A percentile compares a stretch with the other conserved stretches of the same genome.
Evolutionary conservation across 2,113 vertebrate species (phyloP).

Genomic region (Anser brachyrhynchus): DNA sequence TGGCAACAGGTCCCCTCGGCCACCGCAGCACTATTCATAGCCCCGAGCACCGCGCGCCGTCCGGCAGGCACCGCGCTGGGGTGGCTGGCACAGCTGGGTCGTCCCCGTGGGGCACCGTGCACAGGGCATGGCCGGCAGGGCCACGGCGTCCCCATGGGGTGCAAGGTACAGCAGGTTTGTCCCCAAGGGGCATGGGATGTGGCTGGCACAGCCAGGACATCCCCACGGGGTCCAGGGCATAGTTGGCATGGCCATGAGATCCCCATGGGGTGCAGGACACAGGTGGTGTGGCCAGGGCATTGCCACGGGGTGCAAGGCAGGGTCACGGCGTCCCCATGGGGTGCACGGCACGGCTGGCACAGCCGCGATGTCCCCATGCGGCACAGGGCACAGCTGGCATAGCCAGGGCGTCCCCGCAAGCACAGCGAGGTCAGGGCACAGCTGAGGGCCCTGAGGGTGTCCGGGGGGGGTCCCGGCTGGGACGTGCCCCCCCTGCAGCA

Average conservation of each 20-base stretch:
- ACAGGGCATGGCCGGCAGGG: background rate
- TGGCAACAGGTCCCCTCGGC: constrained; percentile 58
- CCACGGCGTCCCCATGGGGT: background rate
- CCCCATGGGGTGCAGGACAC: no score
- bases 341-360: background rate
- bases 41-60: background rate
- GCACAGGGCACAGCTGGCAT: background rate
- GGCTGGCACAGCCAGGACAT: no score
- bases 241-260: no score
- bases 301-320: background rate
- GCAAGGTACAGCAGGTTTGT: background rate
- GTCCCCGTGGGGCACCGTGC: background rate
- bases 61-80: background rate
- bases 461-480: background rate
- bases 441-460: background rate
- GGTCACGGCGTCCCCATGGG: fast-evolving
- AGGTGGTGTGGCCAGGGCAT: background rate
- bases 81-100: background rate
- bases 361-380: background rate
- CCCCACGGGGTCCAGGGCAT: background rate
- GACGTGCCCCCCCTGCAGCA: background rate
- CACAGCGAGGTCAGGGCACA: background rate
- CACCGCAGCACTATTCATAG: constrained; percentile 65
- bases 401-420: background rate
- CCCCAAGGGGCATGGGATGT: background rate